Percentiles rank a stretch among this genome's conserved stretches.
Evolutionary conservation across 92 coral and sea anemone genomes (phyloP).

Genomic region (Diadumene lineata): DNA sequence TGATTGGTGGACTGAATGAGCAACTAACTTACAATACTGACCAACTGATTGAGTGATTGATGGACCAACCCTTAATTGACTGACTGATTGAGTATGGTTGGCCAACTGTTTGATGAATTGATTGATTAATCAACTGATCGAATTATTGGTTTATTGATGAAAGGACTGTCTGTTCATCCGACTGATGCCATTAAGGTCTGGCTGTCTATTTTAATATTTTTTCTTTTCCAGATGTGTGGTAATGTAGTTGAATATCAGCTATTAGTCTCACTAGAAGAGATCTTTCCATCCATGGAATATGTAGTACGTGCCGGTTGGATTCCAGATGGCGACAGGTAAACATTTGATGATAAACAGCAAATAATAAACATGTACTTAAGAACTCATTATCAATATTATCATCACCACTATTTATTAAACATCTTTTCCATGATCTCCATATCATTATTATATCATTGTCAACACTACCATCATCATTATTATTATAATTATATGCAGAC

Average conservation of each 20-base stretch:
- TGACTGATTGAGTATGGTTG: not conserved
- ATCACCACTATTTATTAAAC: too few species aligned
- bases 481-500: not conserved
- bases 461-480: not conserved
- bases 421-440: too few species aligned
- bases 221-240: conserved; percentile 59
- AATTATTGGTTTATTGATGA: not conserved
- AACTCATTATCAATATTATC: not conserved
- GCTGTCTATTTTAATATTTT: too few species aligned
- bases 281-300: conserved; percentile 90
- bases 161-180: too few species aligned
- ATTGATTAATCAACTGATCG: not conserved
- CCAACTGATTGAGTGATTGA: not conserved
- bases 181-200: too few species aligned
- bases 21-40: too few species aligned
- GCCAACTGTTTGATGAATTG: not conserved
- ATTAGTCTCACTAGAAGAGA: conserved; percentile 83
- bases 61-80: not conserved
- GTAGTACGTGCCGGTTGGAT: conserved; percentile 96
- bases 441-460: not conserved
- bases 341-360: not conserved
- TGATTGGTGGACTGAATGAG: not conserved
- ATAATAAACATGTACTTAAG: not conserved
- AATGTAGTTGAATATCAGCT: conserved; percentile 74
- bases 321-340: conserved; percentile 90